phyloP scores from a whole-genome alignment of 2,113 vertebrate genomes.

The Alethe castanea region DNA sequence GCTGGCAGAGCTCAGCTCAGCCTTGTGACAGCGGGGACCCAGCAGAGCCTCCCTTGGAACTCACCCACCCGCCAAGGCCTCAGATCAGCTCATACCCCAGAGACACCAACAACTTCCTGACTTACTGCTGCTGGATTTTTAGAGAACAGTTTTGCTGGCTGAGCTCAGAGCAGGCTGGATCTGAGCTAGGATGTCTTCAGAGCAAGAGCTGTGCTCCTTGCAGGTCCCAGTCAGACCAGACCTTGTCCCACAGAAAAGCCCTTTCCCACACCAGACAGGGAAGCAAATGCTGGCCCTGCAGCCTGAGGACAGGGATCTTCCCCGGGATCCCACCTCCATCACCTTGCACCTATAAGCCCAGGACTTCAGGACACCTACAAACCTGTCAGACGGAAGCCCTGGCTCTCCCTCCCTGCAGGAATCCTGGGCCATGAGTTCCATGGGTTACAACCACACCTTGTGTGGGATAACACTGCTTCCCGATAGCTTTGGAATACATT shows the following conservation, averaged over 20 bases:
- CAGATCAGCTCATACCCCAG: background rate
- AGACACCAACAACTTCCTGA: background rate
- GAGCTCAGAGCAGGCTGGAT: background rate
- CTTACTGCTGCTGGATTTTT: background rate
- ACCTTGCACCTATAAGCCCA: background rate
- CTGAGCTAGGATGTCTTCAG: accelerated
- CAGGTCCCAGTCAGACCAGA: background rate
- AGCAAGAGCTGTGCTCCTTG: background rate
- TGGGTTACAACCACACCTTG: background rate
- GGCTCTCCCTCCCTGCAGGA: background rate
- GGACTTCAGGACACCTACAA: background rate
- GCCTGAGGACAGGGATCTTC: background rate
- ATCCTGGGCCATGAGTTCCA: accelerated
- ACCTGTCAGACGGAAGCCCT: background rate
- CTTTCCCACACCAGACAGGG: background rate
- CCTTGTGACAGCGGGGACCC: accelerated
- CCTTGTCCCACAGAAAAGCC: background rate
- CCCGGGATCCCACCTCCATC: background rate
- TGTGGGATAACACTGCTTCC: accelerated
- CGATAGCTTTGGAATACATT: accelerated
- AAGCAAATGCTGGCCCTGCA: background rate
- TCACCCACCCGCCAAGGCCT: accelerated
- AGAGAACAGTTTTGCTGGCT: background rate
- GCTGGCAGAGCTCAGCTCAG: background rate
- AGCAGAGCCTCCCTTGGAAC: background rate